Percentiles rank a stretch among this genome's conserved stretches.
phyloP scores from a whole-genome alignment of 2,888 invertebrate species.

The Amaurobius ferox region DNA sequence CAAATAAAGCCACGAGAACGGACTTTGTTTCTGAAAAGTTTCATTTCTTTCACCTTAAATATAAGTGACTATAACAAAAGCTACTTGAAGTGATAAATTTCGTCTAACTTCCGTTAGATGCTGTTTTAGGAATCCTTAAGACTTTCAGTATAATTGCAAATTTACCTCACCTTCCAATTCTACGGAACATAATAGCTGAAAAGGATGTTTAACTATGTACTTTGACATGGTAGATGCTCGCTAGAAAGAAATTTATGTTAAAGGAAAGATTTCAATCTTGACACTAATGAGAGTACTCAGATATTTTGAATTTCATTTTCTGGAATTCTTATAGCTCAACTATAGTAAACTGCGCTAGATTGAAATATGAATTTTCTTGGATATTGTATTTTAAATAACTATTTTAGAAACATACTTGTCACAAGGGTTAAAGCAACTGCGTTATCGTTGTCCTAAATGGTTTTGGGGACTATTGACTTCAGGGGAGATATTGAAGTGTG shows the following conservation, averaged over 20 bases:
- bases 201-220: conserved; percentile 37
- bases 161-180: conserved; percentile 34
- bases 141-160: conserved; percentile 55
- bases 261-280: too few species aligned
- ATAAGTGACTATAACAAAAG: conserved; percentile 66
- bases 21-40: conserved; percentile 64
- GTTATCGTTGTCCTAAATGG: too few species aligned
- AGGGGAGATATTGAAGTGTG: too few species aligned
- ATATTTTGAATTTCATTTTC: too few species aligned
- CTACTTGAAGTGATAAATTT: conserved; percentile 67
- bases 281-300: too few species aligned
- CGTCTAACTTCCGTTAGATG: conserved; percentile 38
- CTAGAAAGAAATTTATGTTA: neutral
- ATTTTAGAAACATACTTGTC: too few species aligned
- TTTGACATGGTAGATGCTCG: neutral
- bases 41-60: conserved; percentile 53
- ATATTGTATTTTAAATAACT: too few species aligned
- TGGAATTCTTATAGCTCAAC: too few species aligned
- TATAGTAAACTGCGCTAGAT: too few species aligned
- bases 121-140: conserved; percentile 66
- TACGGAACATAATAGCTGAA: conserved; percentile 39
- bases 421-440: too few species aligned
- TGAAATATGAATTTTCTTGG: too few species aligned
- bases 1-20: conserved; percentile 44
- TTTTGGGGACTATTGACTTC: too few species aligned